Evolutionary conservation across 2,113 vertebrate genomes (phyloP).

Genomic region (Rhea pennata): DNA sequence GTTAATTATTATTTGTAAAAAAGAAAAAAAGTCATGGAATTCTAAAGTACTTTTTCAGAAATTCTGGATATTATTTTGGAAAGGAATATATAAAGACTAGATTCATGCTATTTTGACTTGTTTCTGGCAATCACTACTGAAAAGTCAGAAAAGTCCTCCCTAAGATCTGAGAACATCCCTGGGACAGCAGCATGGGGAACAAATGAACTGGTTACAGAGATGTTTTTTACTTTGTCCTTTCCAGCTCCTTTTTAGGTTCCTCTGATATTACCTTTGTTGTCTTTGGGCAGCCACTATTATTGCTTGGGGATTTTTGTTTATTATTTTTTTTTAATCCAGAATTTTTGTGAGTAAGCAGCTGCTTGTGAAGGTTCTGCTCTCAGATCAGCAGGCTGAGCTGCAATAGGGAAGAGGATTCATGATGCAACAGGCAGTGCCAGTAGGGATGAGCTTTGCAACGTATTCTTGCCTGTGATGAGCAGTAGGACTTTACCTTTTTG

Average conservation of each 20-base stretch:
- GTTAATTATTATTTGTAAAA: neutral
- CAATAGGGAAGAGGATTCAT: neutral
- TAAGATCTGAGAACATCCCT: neutral
- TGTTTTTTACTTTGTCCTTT: neutral
- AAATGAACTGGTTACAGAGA: neutral
- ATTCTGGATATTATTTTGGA: neutral
- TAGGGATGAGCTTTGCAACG: neutral
- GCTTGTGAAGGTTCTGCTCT: neutral
- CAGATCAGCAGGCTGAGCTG: neutral
- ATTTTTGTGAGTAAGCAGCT: neutral
- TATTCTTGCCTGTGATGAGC: constrained; percentile 11
- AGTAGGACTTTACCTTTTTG: neutral
- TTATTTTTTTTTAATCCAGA: neutral
- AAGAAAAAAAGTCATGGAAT: neutral
- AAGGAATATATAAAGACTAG: neutral
- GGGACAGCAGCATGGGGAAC: neutral
- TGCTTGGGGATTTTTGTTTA: neutral
- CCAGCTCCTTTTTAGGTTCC: neutral
- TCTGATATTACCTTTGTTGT: neutral
- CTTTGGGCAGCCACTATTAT: neutral
- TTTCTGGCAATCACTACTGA: neutral
- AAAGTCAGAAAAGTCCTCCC: neutral
- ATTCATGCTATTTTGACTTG: neutral
- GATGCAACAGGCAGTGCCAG: neutral
- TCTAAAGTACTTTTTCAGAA: neutral